Evolutionary conservation across 2,113 vertebrate genomes (phyloP), one percentile per base, ranked within the genome.

Genomic region (Heloderma charlesbogerti): DNA sequence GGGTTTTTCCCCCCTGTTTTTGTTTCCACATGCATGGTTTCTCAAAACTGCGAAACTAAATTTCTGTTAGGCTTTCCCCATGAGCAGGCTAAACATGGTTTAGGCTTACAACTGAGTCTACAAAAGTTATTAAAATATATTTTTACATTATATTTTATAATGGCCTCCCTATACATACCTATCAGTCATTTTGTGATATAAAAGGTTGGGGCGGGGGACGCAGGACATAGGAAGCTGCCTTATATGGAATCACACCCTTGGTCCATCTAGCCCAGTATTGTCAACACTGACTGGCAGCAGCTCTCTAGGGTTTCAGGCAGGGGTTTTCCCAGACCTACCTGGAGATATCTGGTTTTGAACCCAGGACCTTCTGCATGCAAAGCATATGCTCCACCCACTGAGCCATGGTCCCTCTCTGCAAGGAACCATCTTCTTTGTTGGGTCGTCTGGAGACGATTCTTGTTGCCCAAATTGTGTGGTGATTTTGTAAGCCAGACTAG

Each of bases 41-140:
- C 94, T 89, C 69, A 71, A 71, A 84, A 91, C 77, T 74, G 77
- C 82, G 80, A 89, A 25, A 83, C 89, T 85, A 34, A 63, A 0
- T 12, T 0, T 72, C 48, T 3, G n/a, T 31, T 63, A 5, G 12
- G 27, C 20, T 66, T 31, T n/a, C 57, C 34, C 5, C 10, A 57
- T 3, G 1, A 51, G 40, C 27, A 51, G 6, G 54, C 4, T 34
- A 51, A 88, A 67, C 34, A 15, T 51, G 40, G 22, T 40, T 48
- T 60, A 54, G 20, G 6, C 45, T 57, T 69, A 16, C 84, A 48
- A 48, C 8, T 75, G 37, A 29, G 18, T 57, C 20, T 2, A 48
- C 3, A 16, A 15, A 12, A 31, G 18, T 48, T 34, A 31, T 25
- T 48, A 29, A 29, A 51, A 13, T 13, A 1, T 51, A 48, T 45